Percentiles rank a stretch among this genome's conserved stretches.
Evolutionary conservation across 2,113 vertebrate genomes (phyloP).

Genomic region (Numenius arquata): DNA sequence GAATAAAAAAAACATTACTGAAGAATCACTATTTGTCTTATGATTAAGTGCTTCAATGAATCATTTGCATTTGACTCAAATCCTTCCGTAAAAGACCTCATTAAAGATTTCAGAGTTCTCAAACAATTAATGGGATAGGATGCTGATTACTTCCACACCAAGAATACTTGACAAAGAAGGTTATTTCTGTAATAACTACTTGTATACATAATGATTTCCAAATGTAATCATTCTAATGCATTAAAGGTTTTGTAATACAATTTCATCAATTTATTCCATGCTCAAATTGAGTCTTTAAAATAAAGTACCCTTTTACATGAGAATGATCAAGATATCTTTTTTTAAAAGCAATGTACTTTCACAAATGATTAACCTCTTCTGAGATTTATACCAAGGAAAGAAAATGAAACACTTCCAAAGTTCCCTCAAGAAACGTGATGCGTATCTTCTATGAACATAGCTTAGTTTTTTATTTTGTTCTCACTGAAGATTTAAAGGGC

Average conservation of each 20-base stretch:
- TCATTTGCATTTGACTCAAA: conserved; percentile 67
- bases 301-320: conserved; percentile 23
- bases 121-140: conserved; percentile 62
- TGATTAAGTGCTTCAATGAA: conserved; percentile 55
- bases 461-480: neutral
- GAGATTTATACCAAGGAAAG: conserved; percentile 6
- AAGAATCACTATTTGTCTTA: conserved; percentile 43
- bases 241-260: conserved; percentile 24
- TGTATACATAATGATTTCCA: conserved; percentile 54
- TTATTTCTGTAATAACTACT: conserved; percentile 59
- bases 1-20: neutral
- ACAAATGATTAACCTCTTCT: neutral
- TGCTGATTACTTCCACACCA: conserved; percentile 58
- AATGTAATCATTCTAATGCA: conserved; percentile 49
- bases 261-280: conserved; percentile 54
- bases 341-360: neutral
- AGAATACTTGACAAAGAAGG: conserved; percentile 54
- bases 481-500: conserved; percentile 6
- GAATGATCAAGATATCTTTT: conserved; percentile 1
- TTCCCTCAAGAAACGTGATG: neutral
- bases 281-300: conserved; percentile 43
- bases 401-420: neutral
- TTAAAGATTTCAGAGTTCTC: conserved; percentile 65
- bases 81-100: conserved; percentile 16
- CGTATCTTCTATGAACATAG: neutral